Evolutionary conservation across 2,888 invertebrate species (phyloP).

Genomic region (Cactoblastis cactorum): DNA sequence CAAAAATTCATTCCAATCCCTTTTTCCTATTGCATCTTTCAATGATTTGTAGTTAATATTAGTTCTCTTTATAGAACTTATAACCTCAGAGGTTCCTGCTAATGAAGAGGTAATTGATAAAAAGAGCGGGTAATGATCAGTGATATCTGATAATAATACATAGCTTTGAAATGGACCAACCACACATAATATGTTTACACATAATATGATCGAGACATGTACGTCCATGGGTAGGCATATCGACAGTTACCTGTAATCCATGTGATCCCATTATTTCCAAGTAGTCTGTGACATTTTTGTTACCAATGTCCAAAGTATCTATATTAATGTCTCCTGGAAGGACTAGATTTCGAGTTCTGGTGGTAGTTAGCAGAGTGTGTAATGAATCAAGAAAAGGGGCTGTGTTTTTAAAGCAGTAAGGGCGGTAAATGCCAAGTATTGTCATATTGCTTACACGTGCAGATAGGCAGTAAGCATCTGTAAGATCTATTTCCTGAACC

Average conservation of each 20-base stretch:
- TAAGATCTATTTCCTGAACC: constrained; percentile 6
- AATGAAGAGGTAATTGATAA: neutral
- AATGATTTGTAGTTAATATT: constrained; percentile 2
- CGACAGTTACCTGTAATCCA: neutral
- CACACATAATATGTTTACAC: constrained; percentile 4
- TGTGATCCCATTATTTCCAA: constrained; percentile 9
- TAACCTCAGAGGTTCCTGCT: neutral
- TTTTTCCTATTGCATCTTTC: neutral
- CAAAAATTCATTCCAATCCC: constrained; percentile 2
- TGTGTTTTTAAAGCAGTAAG: neutral
- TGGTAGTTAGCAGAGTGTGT: constrained; percentile 6
- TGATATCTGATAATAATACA: neutral
- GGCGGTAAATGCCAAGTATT: neutral
- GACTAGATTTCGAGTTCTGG: constrained; percentile 2
- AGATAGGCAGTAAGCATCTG: constrained; percentile 2
- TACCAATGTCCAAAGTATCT: constrained; percentile 7
- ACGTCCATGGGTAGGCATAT: constrained; percentile 2
- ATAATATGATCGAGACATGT: constrained; percentile 11
- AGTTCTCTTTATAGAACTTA: neutral
- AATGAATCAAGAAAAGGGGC: constrained; percentile 11
- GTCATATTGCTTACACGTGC: neutral
- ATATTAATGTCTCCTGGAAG: constrained; percentile 15
- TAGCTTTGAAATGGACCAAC: neutral
- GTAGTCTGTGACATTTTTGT: neutral
- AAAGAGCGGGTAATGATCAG: neutral